Conservation (phyloP, 2,888 invertebrate species). For the Cetonia aurata region DNA sequence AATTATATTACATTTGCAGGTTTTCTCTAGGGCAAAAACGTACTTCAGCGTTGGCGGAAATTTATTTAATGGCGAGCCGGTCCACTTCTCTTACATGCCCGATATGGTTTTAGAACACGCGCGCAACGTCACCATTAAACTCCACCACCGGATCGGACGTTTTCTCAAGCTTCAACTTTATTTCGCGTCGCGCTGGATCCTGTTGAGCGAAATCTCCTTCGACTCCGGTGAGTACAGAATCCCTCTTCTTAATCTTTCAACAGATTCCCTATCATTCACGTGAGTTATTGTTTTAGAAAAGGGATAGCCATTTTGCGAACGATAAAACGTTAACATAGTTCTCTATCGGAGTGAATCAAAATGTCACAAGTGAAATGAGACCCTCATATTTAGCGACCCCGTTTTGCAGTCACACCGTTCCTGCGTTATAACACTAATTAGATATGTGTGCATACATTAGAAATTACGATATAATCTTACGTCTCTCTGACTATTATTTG, state of each 20-base stretch:
- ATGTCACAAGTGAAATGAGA: constrained; percentile 52
- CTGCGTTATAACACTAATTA: constrained; percentile 35
- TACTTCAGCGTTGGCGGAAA: constrained; percentile 82
- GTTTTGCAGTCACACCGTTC: background rate
- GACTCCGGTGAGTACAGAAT: constrained; percentile 75
- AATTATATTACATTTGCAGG: constrained; percentile 67
- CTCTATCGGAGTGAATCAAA: constrained; percentile 61
- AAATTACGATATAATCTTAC: constrained; percentile 19
- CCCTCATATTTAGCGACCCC: constrained; percentile 40
- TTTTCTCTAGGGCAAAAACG: constrained; percentile 82
- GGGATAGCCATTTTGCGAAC: constrained; percentile 50
- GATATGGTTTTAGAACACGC: constrained; percentile 82
- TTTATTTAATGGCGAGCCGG: constrained; percentile 78
- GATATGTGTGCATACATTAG: constrained; percentile 28
- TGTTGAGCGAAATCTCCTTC: constrained; percentile 88
- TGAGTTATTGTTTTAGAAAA: constrained; percentile 56
- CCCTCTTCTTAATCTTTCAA: constrained; percentile 43
- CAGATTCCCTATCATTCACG: constrained; percentile 52
- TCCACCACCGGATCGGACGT: constrained; percentile 81
- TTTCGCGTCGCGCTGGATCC: constrained; percentile 86
- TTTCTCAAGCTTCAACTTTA: constrained; percentile 82
- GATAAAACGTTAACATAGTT: constrained; percentile 60
- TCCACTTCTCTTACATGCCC: constrained; percentile 82
- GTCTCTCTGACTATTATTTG: background rate
- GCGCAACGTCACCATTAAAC: constrained; percentile 83